Base-by-base conservation (phyloP, 2,113 vertebrate genomes). In the Nicator chloris region DNA sequence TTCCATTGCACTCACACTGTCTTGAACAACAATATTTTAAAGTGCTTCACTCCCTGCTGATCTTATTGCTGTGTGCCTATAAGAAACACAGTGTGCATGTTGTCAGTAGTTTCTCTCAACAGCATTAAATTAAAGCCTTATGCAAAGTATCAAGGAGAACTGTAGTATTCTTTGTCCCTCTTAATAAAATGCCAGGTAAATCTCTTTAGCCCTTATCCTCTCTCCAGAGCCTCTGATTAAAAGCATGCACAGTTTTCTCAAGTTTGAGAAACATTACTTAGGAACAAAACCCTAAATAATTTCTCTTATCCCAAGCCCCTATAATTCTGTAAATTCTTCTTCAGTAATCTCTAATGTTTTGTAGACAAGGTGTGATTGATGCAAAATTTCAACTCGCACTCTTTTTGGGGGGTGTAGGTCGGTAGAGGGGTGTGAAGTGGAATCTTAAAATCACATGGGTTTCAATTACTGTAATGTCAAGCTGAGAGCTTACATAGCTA, bases 111-210 rank as follows among this genome's bases (percentile, higher is more conserved):
- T 93, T 90, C 50, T 50, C 50, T 59, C 86, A 92, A 88, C 69
- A 90, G 40, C 44, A 63, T 90, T 95, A 95, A 97, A 88, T 86
- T 92, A 82, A 76, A 95, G 37, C 73, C 64, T 94, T 94, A 88
- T 72, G 44, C 26, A 95, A 96, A 95, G 39, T 51, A 90, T 82
- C 31, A 94, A 47, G 56, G 57, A 83, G 82, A 60, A 26, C 31
- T 65, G 53, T 28, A 57, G 75, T 95, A 77, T 71, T 78, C 28
- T 82, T 89, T 86, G 73, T 80, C 49, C 59, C 92, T 89, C 91
- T 96, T 59, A 93, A 65, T 45, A 92, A 92, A 73, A 89, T 90
- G 9, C 45, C 22, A 85, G 42, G 22, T 72, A 94, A 90, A 76
- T 65, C 40, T 88, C 75, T 60, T 81, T n/a, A 18, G 15, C 44